Evolutionary conservation across 2,888 invertebrate genomes (phyloP).

Genomic region (Orthonychiurus folsomi): DNA sequence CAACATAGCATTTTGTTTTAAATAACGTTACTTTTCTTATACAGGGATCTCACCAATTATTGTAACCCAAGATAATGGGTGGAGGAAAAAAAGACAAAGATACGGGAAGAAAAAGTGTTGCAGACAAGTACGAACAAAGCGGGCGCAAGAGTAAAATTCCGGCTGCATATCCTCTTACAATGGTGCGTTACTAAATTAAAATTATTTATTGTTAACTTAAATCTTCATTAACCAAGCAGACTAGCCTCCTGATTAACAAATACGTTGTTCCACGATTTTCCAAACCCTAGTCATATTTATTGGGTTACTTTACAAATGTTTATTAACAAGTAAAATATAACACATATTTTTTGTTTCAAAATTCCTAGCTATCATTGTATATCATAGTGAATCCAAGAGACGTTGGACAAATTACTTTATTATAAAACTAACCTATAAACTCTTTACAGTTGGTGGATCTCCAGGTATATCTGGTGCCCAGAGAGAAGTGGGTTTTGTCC

Average conservation of each 20-base stretch:
- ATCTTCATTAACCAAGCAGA: too few relatives aligned
- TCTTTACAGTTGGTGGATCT: constrained; percentile 47
- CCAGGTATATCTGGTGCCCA: constrained; percentile 48
- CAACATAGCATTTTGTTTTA: neutral
- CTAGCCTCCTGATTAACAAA: too few relatives aligned
- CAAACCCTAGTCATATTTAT: too few relatives aligned
- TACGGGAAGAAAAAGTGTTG: constrained; percentile 39
- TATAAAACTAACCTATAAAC: neutral
- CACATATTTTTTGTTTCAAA: too few relatives aligned
- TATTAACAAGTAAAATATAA: too few relatives aligned
- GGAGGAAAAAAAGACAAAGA: constrained; percentile 39
- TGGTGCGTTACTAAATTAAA: constrained; percentile 23
- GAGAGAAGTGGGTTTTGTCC: constrained; percentile 47
- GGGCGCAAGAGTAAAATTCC: constrained; percentile 38
- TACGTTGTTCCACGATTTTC: too few relatives aligned
- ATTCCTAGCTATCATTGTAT: too few relatives aligned
- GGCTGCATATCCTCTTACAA: constrained; percentile 40
- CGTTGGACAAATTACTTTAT: neutral
- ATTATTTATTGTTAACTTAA: too few relatives aligned
- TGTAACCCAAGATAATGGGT: constrained; percentile 24
- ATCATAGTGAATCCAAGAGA: too few relatives aligned
- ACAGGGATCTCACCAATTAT: neutral
- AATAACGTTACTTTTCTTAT: neutral
- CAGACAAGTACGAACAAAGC: constrained; percentile 34
- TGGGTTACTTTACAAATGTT: too few relatives aligned